Percentiles rank a stretch among this genome's conserved stretches.
Conservation (phyloP, 2,888 invertebrate genomes). For the Cantharis lateralis region DNA sequence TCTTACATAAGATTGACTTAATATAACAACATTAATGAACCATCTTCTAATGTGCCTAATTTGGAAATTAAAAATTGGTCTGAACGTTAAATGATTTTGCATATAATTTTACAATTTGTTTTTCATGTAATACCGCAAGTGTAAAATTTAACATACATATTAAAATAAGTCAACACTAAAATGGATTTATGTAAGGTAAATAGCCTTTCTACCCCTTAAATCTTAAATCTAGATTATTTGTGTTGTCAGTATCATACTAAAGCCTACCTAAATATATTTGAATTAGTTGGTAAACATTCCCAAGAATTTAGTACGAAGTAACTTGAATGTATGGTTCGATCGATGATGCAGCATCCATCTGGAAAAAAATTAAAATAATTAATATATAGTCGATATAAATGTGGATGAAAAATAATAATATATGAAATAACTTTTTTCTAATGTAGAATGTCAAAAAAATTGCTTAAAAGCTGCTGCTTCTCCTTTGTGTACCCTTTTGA, state of each 20-base stretch:
- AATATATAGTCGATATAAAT: not conserved
- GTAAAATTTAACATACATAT: not conserved
- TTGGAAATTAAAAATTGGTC: not conserved
- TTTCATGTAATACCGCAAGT: not conserved
- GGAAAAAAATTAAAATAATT: not conserved
- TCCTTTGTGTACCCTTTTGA: not conserved
- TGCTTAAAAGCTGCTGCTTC: not conserved
- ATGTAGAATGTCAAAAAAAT: not conserved
- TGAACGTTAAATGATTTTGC: not conserved
- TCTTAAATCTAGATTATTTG: not conserved
- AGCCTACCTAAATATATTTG: not conserved
- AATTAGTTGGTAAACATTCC: not conserved
- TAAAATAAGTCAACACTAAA: not conserved
- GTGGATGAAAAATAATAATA: not conserved
- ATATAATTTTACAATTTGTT: not conserved
- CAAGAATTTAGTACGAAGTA: not conserved
- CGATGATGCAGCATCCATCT: not conserved
- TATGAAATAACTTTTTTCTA: not conserved
- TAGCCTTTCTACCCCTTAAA: not conserved
- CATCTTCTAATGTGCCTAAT: not conserved
- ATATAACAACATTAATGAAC: not conserved
- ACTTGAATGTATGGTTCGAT: not conserved
- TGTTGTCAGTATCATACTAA: not conserved
- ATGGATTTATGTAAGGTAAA: not conserved
- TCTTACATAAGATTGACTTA: not conserved